Conservation (phyloP, 2,888 invertebrate genomes). For the Hoplodrina blanda region DNA sequence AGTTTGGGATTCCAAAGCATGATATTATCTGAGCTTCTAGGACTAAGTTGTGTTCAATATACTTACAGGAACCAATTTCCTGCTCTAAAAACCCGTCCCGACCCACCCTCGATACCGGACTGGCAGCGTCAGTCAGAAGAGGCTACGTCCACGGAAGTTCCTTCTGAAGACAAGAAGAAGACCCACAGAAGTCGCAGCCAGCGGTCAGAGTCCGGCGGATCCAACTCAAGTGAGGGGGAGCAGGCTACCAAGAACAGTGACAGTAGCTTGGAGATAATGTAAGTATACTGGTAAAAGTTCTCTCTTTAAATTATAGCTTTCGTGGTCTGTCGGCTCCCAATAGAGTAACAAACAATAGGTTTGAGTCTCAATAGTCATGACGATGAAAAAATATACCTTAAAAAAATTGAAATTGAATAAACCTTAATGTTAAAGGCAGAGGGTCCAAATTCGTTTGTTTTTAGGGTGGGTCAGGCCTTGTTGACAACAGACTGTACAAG, state of each 20-base stretch:
- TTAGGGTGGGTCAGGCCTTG: no score
- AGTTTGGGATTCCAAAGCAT: no score
- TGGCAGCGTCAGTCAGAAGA: constrained; percentile 94
- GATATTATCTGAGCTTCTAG: background rate
- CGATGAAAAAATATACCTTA: no score
- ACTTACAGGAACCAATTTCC: constrained; percentile 94
- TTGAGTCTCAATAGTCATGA: no score
- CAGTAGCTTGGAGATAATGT: constrained; percentile 94
- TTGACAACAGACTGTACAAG: no score
- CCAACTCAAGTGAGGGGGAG: constrained; percentile 93
- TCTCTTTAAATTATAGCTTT: background rate
- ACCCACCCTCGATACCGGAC: constrained; percentile 94
- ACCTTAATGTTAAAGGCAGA: no score
- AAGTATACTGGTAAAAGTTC: constrained; percentile 68
- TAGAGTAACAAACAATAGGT: background rate
- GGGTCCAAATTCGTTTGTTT: no score
- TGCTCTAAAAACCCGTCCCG: constrained; percentile 91
- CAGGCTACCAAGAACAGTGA: constrained; percentile 94
- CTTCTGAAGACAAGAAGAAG: constrained; percentile 80
- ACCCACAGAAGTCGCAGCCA: constrained; percentile 87
- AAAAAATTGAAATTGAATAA: no score
- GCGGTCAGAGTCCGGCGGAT: constrained; percentile 92
- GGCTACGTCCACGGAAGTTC: constrained; percentile 78
- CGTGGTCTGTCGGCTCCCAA: background rate
- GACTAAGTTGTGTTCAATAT: background rate